Percentiles rank a stretch among this genome's conserved stretches.
These are phyloP conservation scores for Artibeus jamaicensis DNA, from an alignment of 2,797 vertebrate genomes.

Conservation along the genomic window DNA sequence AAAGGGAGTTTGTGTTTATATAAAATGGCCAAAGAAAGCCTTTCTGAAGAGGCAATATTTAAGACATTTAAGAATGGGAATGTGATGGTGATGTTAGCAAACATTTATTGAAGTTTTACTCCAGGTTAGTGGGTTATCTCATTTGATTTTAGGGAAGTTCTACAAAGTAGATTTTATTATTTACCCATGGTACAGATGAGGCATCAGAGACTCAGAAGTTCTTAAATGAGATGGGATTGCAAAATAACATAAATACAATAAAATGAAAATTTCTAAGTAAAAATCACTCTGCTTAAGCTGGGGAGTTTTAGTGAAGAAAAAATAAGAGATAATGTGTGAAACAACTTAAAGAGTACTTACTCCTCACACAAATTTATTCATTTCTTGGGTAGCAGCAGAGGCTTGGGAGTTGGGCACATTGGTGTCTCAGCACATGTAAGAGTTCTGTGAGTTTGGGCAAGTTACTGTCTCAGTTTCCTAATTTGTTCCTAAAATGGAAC, in stretches of 20 bases:
- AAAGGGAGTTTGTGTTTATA: not conserved
- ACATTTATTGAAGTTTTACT: not conserved
- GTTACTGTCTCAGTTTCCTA: not conserved
- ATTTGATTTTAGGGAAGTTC: not conserved
- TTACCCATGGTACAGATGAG: not conserved
- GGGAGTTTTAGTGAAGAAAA: not conserved
- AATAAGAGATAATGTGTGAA: not conserved
- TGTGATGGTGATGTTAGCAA: not conserved
- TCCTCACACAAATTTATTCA: not conserved
- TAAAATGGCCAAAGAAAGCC: not conserved
- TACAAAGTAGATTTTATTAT: not conserved
- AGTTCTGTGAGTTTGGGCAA: not conserved
- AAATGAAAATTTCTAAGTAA: not conserved
- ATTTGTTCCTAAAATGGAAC: not conserved
- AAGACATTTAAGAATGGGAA: not conserved
- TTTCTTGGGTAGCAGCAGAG: not conserved
- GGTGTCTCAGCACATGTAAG: not conserved
- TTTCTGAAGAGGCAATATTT: not conserved
- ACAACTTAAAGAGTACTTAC: not conserved
- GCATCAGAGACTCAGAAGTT: not conserved
- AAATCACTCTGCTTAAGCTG: not conserved
- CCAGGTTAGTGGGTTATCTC: not conserved
- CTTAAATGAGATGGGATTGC: not conserved
- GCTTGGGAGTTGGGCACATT: not conserved
- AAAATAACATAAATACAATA: not conserved